Evolutionary conservation across 2,797 vertebrate genomes (phyloP), one percentile per base, ranked within the genome.

Genomic region (Bradypodion ventrale): DNA sequence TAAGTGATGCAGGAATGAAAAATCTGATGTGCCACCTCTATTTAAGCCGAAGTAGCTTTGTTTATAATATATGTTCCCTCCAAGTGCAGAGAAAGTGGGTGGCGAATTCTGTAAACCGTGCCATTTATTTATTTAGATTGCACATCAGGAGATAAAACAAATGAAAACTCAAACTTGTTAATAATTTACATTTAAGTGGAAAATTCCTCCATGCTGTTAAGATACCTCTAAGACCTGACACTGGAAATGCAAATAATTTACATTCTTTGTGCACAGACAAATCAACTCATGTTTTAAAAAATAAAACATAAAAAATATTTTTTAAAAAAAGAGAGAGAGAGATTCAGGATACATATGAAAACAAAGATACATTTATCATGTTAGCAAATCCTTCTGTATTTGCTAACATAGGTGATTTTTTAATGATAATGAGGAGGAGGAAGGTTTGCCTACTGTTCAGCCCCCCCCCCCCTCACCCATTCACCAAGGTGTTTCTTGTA

Each of bases 131-230:
- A 96, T 96, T 96, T 95, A 95, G 94, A 94, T 94, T 93, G 95
- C 94, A 93, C 95, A 95, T 96, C 94, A 96, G 95, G 95, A 96
- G 94, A 96, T 95, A 93, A 95, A 96, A 96, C 93, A 96, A 96
- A 95, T 95, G 95, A 96, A 96, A 96, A 95, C 89, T 95, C 94
- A 84, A 87, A 94, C 93, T 96, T 95, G 94, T 96, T 96, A 96
- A 96, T 96, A 96, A 96, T 96, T 96, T 96, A 96, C 93, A 91
- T 94, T 94, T 95, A 94, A 95, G 94, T 95, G 94, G 94, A 95
- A 96, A 95, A 95, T 94, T 95, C 92, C 87, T 95, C 92, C 95
- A 94, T 87, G 92, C 94, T 96, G 94, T 95, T 95, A 95, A 95
- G 94, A 94, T 95, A 96, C 92, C 93, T 95, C 93, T 92, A 95